Base-by-base conservation (phyloP, 2,113 vertebrate genomes). In the Rutilus rutilus region DNA sequence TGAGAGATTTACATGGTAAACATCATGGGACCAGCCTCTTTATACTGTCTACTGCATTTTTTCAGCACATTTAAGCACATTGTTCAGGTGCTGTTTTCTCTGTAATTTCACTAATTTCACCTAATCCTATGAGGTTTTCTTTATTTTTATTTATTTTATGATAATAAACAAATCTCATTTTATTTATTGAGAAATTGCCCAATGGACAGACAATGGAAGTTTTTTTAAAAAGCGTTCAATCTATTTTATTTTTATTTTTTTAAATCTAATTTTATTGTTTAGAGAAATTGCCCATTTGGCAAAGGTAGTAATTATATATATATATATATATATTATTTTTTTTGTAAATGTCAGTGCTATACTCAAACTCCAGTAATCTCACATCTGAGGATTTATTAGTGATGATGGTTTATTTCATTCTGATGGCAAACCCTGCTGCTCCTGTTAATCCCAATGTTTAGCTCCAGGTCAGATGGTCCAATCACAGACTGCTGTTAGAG, bases 341-440 rank as follows among this genome's bases (percentile, higher is more conserved):
- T 6, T 4, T 15, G 11, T 15, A 30, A 15, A 74, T 42, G 8
- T 39, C 50, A 71, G 11, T 79, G 62, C 23, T 23, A 62, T 77
- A 60, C 47, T 84, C 59, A 50, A 59, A 69, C 45, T 67, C 47
- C 45, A 54, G 27, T 85, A 78, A 78, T 69, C 45, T 52, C 47
- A 42, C 50, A 54, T 64, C 27, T 69, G 76, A 5, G 47, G 69
- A 65, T 79, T 79, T 57, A 45, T 39, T 64, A n/a, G 62, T 78
- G 21, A 54, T 52, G 45, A 47, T 52, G 60, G 12, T 65, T 77
- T 65, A 33, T 21, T 71, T 78, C 27, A 69, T 42, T 76, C 47
- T 52, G 52, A 33, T 42, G 14, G 39, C 33, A 60, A 57, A 23
- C 45, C 75, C 60, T 78, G 27, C 23, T 67, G 47, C n/a, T 73